phyloP scores from a whole-genome alignment of 2,888 invertebrate species.

The Dolichopus griseipennis region DNA sequence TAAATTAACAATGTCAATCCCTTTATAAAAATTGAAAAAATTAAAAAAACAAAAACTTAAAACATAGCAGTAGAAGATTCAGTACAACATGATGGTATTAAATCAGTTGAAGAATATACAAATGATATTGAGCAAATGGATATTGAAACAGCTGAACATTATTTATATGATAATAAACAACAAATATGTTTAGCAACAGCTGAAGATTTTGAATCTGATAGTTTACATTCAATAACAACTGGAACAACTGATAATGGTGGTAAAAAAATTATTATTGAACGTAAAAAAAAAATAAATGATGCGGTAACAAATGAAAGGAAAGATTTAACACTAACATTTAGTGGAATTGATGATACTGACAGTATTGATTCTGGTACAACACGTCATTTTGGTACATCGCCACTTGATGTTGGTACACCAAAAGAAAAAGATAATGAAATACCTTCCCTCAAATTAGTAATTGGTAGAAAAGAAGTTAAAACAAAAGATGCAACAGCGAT shows the following conservation, averaged over 20 bases:
- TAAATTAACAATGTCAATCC: no score
- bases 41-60: neutral
- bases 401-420: slow-evolving; percentile 13
- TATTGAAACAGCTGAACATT: slow-evolving; percentile 7
- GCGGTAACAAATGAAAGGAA: slow-evolving; percentile 10
- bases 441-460: slow-evolving; percentile 45
- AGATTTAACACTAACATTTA: slow-evolving; percentile 19
- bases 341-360: slow-evolving; percentile 12
- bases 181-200: slow-evolving; percentile 19
- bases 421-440: slow-evolving; percentile 10
- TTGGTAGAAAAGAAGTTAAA: slow-evolving; percentile 48
- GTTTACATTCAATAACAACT: slow-evolving; percentile 14
- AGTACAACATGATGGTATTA: slow-evolving; percentile 20
- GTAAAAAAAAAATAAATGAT: neutral
- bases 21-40: no score
- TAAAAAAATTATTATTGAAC: neutral
- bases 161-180: neutral
- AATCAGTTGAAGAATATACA: slow-evolving; percentile 20
- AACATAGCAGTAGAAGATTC: slow-evolving; percentile 18
- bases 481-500: slow-evolving; percentile 47
- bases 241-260: neutral
- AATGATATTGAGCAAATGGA: slow-evolving; percentile 18
- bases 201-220: slow-evolving; percentile 24
- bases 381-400: slow-evolving; percentile 22
- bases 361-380: slow-evolving; percentile 14